A percentile compares a stretch with the other conserved stretches of the same genome.
These are phyloP conservation scores for Henicopernis longicauda DNA, from an alignment of 2,113 vertebrate species.

Conservation along the genomic window DNA sequence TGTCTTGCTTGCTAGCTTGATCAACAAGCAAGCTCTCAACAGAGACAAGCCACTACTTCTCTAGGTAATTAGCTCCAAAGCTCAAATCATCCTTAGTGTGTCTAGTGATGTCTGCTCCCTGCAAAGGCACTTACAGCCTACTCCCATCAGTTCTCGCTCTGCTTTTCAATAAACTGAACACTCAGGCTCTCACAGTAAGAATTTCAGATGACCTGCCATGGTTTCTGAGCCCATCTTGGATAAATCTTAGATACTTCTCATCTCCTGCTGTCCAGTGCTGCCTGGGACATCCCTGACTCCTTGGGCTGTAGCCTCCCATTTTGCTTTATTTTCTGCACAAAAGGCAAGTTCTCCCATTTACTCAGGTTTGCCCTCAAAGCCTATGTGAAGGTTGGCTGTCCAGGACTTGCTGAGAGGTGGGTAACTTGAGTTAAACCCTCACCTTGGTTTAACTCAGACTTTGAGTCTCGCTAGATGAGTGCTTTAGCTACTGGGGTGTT, in stretches of 20 bases:
- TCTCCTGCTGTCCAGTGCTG: not conserved
- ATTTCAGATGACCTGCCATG: not conserved
- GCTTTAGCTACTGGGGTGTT: not conserved
- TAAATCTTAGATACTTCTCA: not conserved
- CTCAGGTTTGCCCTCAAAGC: not conserved
- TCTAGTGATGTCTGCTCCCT: not conserved
- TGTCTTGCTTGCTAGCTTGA: not conserved
- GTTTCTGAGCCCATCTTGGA: not conserved
- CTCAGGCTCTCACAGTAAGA: not conserved
- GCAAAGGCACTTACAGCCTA: not conserved
- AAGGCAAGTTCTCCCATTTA: not conserved
- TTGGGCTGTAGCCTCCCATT: not conserved
- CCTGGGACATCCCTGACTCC: not conserved
- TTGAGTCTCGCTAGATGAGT: fast-evolving
- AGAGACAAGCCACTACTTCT: not conserved
- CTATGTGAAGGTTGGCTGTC: not conserved
- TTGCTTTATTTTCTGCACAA: not conserved
- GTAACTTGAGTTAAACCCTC: not conserved
- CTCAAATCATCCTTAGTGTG: not conserved
- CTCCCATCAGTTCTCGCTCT: not conserved
- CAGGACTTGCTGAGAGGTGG: not conserved
- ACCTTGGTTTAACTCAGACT: not conserved
- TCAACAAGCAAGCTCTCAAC: not conserved
- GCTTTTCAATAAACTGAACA: not conserved
- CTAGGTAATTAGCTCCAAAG: not conserved